phyloP scores from a whole-genome alignment of 2,888 invertebrate species.

The Drosophila cognata region DNA sequence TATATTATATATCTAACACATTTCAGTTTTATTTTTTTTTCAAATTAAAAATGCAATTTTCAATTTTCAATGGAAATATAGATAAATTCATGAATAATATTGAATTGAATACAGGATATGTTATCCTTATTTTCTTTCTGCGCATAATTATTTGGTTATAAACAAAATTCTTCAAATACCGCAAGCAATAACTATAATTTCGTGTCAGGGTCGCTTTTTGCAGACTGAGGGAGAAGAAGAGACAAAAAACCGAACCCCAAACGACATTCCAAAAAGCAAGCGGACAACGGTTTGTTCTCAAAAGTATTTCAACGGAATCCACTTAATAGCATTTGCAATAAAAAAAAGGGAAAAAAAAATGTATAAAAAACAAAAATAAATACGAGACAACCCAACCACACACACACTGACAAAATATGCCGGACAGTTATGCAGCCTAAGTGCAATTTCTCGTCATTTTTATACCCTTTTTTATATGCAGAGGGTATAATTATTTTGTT shows the following conservation, averaged over 20 bases:
- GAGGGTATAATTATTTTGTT: background rate
- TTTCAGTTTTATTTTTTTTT: background rate
- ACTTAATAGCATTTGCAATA: slow-evolving; percentile 72
- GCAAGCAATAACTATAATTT: slow-evolving; percentile 67
- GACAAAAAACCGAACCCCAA: slow-evolving; percentile 15
- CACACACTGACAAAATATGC: slow-evolving; percentile 32
- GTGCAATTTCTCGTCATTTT: slow-evolving; percentile 52
- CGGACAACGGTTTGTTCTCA: slow-evolving; percentile 55
- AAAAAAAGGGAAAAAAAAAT: slow-evolving; percentile 35
- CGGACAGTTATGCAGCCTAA: slow-evolving; percentile 43
- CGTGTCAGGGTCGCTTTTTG: slow-evolving; percentile 29
- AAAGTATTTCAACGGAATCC: slow-evolving; percentile 71
- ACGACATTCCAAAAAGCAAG: slow-evolving; percentile 58
- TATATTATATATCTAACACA: background rate
- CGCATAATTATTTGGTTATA: slow-evolving; percentile 40
- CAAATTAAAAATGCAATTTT: background rate
- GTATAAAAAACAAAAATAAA: slow-evolving; percentile 9
- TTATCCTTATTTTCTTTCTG: slow-evolving; percentile 7
- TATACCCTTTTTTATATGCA: background rate
- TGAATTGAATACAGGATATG: slow-evolving; percentile 14
- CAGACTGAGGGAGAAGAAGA: background rate
- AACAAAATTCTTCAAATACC: slow-evolving; percentile 55
- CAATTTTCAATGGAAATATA: background rate
- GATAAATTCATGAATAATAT: slow-evolving; percentile 5
- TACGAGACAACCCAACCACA: slow-evolving; percentile 6